Conservation (phyloP, 2,113 vertebrate genomes). For the Platysternon megacephalum region DNA sequence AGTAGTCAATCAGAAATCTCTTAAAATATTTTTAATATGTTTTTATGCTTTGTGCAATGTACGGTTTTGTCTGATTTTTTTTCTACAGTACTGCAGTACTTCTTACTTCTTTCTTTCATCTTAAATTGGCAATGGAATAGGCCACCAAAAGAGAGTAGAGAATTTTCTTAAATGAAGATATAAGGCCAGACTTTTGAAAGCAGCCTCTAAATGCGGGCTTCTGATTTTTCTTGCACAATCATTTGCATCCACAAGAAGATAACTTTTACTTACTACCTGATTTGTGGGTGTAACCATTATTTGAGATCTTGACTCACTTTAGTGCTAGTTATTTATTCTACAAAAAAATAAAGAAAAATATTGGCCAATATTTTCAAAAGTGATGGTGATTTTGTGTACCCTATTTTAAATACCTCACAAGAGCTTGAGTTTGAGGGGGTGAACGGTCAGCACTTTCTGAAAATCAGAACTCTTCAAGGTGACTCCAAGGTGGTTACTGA, state of each 20-base stretch:
- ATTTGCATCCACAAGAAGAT: background rate
- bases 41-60: background rate
- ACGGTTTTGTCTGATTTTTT: background rate
- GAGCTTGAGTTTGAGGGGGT: background rate
- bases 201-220: background rate
- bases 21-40: accelerated
- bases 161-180: background rate
- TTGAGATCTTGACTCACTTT: accelerated
- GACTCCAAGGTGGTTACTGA: background rate
- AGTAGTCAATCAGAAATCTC: background rate
- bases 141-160: background rate
- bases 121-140: constrained; percentile 12
- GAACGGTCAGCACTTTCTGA: background rate
- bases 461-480: background rate
- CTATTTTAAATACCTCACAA: background rate
- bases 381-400: background rate
- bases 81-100: background rate
- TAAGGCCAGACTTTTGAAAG: background rate
- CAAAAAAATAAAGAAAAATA: background rate
- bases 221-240: background rate
- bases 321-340: background rate
- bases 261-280: background rate
- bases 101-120: background rate
- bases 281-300: background rate
- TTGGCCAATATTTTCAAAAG: background rate